Percentiles rank a stretch among this genome's conserved stretches.
These are phyloP conservation scores for Todiramphus saurophagus DNA, from an alignment of 2,113 vertebrate species.

Conservation along the genomic window DNA sequence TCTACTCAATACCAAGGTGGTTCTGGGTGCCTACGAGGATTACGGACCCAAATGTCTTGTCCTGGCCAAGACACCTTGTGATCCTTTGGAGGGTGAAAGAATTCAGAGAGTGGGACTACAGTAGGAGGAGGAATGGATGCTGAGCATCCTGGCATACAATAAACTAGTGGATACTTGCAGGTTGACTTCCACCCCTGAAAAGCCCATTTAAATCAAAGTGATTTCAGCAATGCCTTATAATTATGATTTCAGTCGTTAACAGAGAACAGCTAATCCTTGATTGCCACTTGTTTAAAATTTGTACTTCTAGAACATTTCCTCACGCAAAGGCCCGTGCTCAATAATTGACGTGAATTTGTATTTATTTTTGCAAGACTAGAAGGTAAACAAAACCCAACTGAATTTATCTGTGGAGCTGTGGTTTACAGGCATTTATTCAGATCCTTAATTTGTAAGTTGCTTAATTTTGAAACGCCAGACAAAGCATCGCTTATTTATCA, in stretches of 20 bases:
- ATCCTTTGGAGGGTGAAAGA: background rate
- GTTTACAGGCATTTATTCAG: background rate
- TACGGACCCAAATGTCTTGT: accelerated
- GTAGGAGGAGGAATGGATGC: background rate
- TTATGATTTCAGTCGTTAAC: background rate
- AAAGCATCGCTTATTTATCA: conserved; percentile 1
- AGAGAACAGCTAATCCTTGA: background rate
- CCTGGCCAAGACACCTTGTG: background rate
- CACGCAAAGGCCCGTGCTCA: background rate
- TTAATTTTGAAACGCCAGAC: conserved; percentile 14
- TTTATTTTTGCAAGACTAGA: background rate
- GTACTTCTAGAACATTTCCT: background rate
- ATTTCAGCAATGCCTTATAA: background rate
- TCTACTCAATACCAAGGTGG: background rate
- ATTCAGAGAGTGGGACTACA: background rate
- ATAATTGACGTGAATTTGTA: background rate
- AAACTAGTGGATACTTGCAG: background rate
- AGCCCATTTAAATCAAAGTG: background rate
- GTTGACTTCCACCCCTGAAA: background rate
- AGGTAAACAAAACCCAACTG: background rate
- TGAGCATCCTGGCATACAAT: background rate
- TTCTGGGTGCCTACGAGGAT: background rate
- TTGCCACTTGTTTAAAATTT: background rate
- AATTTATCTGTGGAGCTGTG: background rate
- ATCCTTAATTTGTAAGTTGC: background rate